Evolutionary conservation across 2,113 vertebrate genomes (phyloP).

Genomic region (Smithornis capensis): DNA sequence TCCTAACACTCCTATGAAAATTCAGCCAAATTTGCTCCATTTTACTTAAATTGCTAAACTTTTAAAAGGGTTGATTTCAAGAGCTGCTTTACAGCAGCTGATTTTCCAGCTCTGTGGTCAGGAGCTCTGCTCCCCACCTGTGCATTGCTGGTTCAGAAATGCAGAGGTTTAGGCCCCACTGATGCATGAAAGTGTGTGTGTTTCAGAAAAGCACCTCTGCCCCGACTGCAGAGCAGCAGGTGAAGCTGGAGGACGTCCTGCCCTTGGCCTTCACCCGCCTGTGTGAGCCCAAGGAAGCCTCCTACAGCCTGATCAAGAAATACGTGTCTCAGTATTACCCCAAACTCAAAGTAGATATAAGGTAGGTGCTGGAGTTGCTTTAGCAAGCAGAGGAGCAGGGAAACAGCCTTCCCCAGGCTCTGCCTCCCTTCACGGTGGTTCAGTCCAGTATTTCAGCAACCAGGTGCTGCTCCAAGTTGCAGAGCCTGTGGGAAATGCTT

Average conservation of each 20-base stretch:
- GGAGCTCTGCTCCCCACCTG: background rate
- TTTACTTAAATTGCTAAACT: background rate
- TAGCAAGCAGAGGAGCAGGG: background rate
- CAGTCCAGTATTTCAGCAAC: background rate
- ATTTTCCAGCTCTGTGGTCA: background rate
- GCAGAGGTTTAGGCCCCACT: background rate
- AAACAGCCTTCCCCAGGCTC: background rate
- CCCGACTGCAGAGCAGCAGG: slow-evolving; percentile 73
- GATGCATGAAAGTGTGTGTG: background rate
- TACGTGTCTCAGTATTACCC: slow-evolving; percentile 96
- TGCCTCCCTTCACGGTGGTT: rapidly evolving
- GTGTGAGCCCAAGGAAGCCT: slow-evolving; percentile 97
- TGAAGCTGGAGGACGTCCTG: slow-evolving; percentile 89
- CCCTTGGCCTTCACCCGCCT: slow-evolving; percentile 95
- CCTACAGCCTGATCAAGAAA: slow-evolving; percentile 95
- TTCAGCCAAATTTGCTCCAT: background rate
- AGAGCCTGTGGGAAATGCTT: background rate
- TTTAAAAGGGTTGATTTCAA: background rate
- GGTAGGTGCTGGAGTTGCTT: slow-evolving; percentile 71
- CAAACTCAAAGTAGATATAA: slow-evolving; percentile 88
- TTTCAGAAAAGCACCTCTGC: slow-evolving; percentile 76
- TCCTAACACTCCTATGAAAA: background rate
- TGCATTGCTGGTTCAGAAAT: background rate
- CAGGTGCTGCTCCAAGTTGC: background rate
- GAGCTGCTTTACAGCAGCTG: background rate